phyloP scores from a whole-genome alignment of 1,140 invertebrate species.

The Brachionus paranguensis region DNA sequence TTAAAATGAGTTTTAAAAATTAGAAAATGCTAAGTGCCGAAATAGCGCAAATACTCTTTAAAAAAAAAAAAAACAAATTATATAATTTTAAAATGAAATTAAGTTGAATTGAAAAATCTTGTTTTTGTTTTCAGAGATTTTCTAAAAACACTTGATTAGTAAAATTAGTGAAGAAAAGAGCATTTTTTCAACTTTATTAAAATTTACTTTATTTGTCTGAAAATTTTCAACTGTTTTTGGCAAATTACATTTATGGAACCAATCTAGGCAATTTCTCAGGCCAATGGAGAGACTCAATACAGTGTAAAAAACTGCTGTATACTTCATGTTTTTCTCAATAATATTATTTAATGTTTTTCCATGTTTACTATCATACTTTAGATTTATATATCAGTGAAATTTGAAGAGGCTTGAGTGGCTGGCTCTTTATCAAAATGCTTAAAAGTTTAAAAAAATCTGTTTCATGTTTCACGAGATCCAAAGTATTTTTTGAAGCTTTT shows the following conservation, averaged over 20 bases:
- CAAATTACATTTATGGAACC: not conserved
- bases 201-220: not conserved
- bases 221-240: constrained; percentile 13
- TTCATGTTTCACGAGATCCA: not conserved
- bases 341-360: not conserved
- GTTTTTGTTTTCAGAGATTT: not conserved
- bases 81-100: not conserved
- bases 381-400: not conserved
- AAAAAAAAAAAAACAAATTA: not conserved
- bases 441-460: not conserved
- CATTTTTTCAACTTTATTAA: not conserved
- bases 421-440: not conserved
- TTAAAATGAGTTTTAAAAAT: not conserved
- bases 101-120: not conserved
- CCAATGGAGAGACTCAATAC: not conserved
- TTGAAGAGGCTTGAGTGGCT: not conserved
- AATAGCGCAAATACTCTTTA: not conserved
- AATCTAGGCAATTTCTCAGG: not conserved
- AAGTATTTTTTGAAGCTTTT: not conserved
- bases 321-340: not conserved
- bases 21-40: not conserved
- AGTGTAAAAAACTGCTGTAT: not conserved
- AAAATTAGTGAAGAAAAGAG: not conserved
- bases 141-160: no score
- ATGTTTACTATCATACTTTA: not conserved